Evolutionary conservation across 2,888 invertebrate genomes (phyloP).

Genomic region (Lathronympha strigana): DNA sequence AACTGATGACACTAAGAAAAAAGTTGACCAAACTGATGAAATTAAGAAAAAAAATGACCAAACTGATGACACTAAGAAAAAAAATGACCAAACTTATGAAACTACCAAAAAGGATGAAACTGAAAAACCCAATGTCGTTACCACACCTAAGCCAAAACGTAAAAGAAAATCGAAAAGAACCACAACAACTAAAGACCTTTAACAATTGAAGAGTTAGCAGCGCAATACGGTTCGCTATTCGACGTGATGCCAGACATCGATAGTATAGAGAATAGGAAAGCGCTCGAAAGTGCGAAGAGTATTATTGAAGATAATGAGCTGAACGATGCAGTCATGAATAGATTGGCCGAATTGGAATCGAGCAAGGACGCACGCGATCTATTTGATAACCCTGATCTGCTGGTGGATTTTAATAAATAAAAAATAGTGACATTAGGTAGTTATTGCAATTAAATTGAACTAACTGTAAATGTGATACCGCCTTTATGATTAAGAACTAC

Average conservation of each 20-base stretch:
- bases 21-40: background rate
- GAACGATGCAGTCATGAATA: constrained; percentile 44
- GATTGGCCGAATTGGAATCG: constrained; percentile 12
- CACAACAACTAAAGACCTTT: constrained; percentile 26
- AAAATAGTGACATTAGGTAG: background rate
- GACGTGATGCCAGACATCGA: constrained; percentile 33
- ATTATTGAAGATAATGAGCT: constrained; percentile 56
- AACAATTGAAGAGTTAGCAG: constrained; percentile 28
- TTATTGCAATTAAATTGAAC: constrained; percentile 5
- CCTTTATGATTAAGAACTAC: constrained; percentile 23
- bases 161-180: constrained; percentile 17
- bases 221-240: constrained; percentile 39
- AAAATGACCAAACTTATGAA: background rate
- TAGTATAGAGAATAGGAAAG: constrained; percentile 46
- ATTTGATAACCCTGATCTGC: constrained; percentile 50
- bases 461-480: constrained; percentile 32
- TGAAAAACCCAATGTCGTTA: constrained; percentile 18
- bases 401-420: constrained; percentile 43
- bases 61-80: background rate
- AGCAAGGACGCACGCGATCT: constrained; percentile 44
- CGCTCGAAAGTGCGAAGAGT: constrained; percentile 51
- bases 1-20: background rate
- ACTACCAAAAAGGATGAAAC: too few relatives aligned
- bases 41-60: background rate
- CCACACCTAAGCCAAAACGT: constrained; percentile 21